These are phyloP conservation scores for Dicrurus megarhynchus DNA, from an alignment of 2,113 vertebrate species.

Conservation along the genomic window DNA sequence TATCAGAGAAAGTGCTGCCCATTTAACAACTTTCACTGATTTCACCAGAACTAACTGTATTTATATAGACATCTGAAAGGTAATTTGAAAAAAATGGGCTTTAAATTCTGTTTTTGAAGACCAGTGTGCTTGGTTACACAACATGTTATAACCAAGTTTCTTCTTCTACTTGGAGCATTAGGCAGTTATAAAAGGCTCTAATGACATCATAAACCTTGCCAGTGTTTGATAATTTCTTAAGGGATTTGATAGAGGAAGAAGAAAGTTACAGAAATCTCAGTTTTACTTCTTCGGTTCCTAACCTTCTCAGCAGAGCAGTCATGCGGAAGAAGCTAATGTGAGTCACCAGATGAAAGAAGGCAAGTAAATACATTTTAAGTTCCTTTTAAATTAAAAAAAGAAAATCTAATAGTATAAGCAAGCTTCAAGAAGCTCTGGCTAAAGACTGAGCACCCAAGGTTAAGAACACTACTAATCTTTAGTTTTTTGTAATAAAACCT, in stretches of 20 bases:
- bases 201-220: neutral
- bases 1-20: neutral
- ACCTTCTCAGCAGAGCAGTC: neutral
- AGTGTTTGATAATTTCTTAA: slow-evolving; percentile 15
- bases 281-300: neutral
- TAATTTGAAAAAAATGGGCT: neutral
- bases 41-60: neutral
- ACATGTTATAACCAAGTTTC: neutral
- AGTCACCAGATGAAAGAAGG: neutral
- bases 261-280: slow-evolving; percentile 16
- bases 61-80: neutral
- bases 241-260: neutral
- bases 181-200: neutral
- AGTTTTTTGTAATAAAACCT: neutral
- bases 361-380: neutral
- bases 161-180: neutral
- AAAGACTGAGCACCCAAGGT: neutral
- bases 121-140: neutral
- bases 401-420: neutral
- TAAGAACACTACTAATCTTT: neutral
- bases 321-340: neutral
- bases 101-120: neutral
- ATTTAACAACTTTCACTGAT: neutral
- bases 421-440: neutral
- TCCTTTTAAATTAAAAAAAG: neutral